Percentiles rank a stretch among this genome's conserved stretches.
phyloP scores from a whole-genome alignment of 2,113 vertebrate species.

The human (Homo sapiens) region DNA sequence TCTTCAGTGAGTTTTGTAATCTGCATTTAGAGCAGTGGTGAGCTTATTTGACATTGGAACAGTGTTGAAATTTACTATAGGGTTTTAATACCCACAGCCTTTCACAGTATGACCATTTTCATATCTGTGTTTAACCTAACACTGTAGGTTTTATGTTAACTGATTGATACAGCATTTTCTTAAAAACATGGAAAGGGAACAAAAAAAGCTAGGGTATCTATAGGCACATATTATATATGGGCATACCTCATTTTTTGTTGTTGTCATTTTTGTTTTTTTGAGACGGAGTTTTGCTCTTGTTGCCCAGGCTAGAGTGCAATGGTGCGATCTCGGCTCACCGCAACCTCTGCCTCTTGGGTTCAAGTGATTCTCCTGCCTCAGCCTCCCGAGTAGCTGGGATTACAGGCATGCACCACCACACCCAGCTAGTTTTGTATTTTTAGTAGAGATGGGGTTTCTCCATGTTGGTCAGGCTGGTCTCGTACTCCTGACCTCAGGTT shows the following conservation, averaged over 20 bases:
- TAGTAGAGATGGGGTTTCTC: no score
- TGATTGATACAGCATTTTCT: neutral
- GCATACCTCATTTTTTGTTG: neutral
- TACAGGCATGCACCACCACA: no score
- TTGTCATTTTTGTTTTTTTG: no score
- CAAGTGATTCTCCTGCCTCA: no score
- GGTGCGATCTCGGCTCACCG: fast-evolving
- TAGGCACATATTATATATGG: neutral
- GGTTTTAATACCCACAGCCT: neutral
- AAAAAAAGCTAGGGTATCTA: neutral
- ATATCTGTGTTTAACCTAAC: neutral
- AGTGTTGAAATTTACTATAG: neutral
- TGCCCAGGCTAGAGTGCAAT: no score
- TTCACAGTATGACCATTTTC: neutral
- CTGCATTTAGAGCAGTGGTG: neutral
- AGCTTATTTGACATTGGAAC: neutral
- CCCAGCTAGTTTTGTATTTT: no score
- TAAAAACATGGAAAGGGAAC: neutral
- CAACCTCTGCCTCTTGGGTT: no score
- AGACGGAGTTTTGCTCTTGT: no score
- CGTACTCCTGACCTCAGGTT: no score
- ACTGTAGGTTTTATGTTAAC: neutral
- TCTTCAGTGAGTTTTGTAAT: neutral
- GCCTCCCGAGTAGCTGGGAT: no score
- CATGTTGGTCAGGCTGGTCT: no score